Evolutionary conservation across 1,140 invertebrate species (phyloP), one percentile per base, ranked within the genome.

Genomic region (Goniozus legneri): DNA sequence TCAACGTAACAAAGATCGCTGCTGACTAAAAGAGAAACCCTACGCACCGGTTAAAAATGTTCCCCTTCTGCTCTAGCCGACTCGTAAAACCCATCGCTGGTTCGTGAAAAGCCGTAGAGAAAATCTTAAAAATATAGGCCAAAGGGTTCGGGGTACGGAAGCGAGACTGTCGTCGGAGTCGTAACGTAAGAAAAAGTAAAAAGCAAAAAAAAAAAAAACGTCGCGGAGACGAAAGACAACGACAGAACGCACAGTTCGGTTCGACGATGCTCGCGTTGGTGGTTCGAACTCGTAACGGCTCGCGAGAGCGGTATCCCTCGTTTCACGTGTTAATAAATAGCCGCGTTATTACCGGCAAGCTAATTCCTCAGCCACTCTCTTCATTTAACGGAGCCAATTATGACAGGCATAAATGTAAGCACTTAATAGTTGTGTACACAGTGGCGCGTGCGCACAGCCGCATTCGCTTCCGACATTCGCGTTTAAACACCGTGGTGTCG

Each of bases 251-350:
- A n/a, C n/a, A n/a, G n/a, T n/a, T n/a, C n/a, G n/a, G n/a, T n/a
- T n/a, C n/a, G n/a, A n/a, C n/a, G n/a, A n/a, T n/a, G n/a, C n/a
- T n/a, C n/a, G n/a, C n/a, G n/a, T n/a, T n/a, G n/a, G n/a, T n/a
- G n/a, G n/a, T n/a, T n/a, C n/a, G n/a, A n/a, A n/a, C n/a, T n/a
- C n/a, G n/a, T n/a, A n/a, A n/a, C n/a, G n/a, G n/a, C n/a, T n/a
- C n/a, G n/a, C n/a, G n/a, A n/a, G n/a, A n/a, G n/a, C n/a, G n/a
- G n/a, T n/a, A n/a, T n/a, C n/a, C 64, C 64, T 69, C 56, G 62
- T 70, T 70, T 72, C 64, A 64, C 57, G 66, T 70, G 69, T 70
- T 70, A 72, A 72, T 72, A 72, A 72, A 72, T 70, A 72, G 67
- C 64, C 61, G 42, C 48, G 61, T 70, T 72, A 72, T 71, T 72